Evolutionary conservation across 2,888 invertebrate genomes (phyloP), one percentile per base, ranked within the genome.

Genomic region (Mythimna albipuncta): DNA sequence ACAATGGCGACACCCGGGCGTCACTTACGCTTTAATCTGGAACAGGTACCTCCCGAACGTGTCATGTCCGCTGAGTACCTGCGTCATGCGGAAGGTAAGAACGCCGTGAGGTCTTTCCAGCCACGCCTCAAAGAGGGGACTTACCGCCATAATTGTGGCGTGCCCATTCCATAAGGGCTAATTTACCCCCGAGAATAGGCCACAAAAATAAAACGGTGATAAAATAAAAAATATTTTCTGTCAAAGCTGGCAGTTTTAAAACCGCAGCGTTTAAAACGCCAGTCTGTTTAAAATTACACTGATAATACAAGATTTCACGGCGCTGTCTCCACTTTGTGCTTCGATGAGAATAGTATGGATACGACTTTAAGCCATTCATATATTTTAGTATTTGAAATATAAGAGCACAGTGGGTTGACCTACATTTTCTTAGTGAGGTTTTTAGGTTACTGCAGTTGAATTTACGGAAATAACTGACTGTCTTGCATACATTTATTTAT

Each of bases 221-320:
- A 4, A 44, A 44, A 44, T 9, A 2, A 13, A 13, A 44, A 44
- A 47, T 47, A 2, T 16, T 47, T 16, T 47, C 16, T 0, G 6
- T 16, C 16, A 16, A 47, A 47, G 16, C 6, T 16, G 5, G 13
- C 54, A 3, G 9, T n/a, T 62, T 41, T 13, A 38, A 32, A 59
- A 41, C 1, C 41, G 84, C 81, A 6, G 81, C 85, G 79, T 68
- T 71, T 55, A 5, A 71, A 79, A 70, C 84, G 87, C 85, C 63
- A 66, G 87, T 86, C 69, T 88, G 68, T 50, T 21, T 35, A 11
- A 26, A 57, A 61, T 84, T 83, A 84, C 84, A 85, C 83, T 86
- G 87, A 85, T 87, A 86, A 89, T 87, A 85, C 79, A 88, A 84
- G 84, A 90, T 91, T 91, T 91, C 88, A 90, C 85, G 90, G 84